Conservation (phyloP, 2,113 vertebrate species). For the Chaetodon trifascialis region DNA sequence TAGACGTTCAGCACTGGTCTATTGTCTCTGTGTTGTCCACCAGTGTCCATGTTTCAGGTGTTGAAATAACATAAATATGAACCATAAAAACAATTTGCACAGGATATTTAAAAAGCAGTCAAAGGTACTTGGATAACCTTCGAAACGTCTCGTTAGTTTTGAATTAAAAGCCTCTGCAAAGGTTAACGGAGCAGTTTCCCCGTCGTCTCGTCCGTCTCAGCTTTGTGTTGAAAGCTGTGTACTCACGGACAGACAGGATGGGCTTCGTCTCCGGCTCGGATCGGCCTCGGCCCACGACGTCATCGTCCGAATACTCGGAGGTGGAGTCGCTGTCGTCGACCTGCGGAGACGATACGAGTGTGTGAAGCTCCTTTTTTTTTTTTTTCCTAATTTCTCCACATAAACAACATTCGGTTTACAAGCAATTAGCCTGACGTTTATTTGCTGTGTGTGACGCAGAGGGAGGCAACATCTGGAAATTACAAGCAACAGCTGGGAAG, state of each 20-base stretch:
- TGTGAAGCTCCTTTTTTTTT: background rate
- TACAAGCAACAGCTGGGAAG: conserved; percentile 54
- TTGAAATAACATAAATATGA: too few relatives aligned
- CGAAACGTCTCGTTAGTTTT: too few relatives aligned
- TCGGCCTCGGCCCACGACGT: conserved; percentile 82
- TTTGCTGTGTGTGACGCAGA: conserved; percentile 18
- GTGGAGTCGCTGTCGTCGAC: conserved; percentile 86
- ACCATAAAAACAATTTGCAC: too few relatives aligned
- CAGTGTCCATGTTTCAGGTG: too few relatives aligned
- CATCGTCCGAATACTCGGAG: conserved; percentile 91
- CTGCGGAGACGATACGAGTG: conserved; percentile 49
- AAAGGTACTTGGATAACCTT: too few relatives aligned
- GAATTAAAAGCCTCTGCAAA: too few relatives aligned
- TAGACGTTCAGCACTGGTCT: too few relatives aligned
- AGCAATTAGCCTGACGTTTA: conserved; percentile 35
- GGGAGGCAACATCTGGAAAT: conserved; percentile 67
- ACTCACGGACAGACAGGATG: conserved; percentile 93
- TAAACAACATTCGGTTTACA: conserved; percentile 48
- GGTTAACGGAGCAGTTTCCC: too few relatives aligned
- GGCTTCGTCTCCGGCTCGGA: conserved; percentile 90
- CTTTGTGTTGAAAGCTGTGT: too few relatives aligned
- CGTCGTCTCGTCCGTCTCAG: too few relatives aligned
- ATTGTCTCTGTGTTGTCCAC: too few relatives aligned
- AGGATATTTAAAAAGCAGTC: too few relatives aligned
- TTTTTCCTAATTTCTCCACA: conserved; percentile 26